These are phyloP conservation scores for Callimorpha dominula DNA, from an alignment of 2,888 invertebrate genomes.

Conservation along the genomic window DNA sequence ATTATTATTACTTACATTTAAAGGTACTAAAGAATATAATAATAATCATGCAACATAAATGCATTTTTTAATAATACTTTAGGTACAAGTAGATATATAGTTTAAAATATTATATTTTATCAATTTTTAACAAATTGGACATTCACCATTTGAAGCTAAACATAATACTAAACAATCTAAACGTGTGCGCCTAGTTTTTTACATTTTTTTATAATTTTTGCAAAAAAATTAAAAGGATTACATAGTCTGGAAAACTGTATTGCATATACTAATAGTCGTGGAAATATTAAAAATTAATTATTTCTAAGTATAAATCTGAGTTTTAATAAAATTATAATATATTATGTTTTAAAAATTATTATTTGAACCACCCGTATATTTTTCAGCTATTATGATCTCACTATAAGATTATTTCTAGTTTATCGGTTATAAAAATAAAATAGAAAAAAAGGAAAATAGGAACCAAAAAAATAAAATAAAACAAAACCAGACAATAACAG, in stretches of 20 bases:
- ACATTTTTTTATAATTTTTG: slow-evolving; percentile 44
- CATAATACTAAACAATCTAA: slow-evolving; percentile 55
- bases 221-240: slow-evolving; percentile 49
- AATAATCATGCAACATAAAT: slow-evolving; percentile 22
- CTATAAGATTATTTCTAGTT: slow-evolving; percentile 72
- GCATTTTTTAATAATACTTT: slow-evolving; percentile 22
- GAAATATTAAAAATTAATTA: slow-evolving; percentile 53
- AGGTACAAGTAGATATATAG: slow-evolving; percentile 31
- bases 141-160: slow-evolving; percentile 48
- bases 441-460: slow-evolving; percentile 49
- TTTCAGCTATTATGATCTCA: slow-evolving; percentile 76
- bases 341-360: slow-evolving; percentile 52
- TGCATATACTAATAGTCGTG: slow-evolving; percentile 55
- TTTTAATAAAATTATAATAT: slow-evolving; percentile 50
- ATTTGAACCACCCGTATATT: slow-evolving; percentile 80
- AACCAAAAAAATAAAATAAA: slow-evolving; percentile 76
- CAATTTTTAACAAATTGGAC: slow-evolving; percentile 46
- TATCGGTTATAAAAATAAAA: slow-evolving; percentile 8
- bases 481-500: slow-evolving; percentile 85
- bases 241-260: slow-evolving; percentile 52
- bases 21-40: slow-evolving; percentile 23
- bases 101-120: slow-evolving; percentile 15
- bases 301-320: slow-evolving; percentile 54
- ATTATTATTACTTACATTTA: slow-evolving; percentile 21
- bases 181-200: slow-evolving; percentile 59